Conservation (phyloP, 2,113 vertebrate genomes). For the Sarotherodon lohbergeri region DNA sequence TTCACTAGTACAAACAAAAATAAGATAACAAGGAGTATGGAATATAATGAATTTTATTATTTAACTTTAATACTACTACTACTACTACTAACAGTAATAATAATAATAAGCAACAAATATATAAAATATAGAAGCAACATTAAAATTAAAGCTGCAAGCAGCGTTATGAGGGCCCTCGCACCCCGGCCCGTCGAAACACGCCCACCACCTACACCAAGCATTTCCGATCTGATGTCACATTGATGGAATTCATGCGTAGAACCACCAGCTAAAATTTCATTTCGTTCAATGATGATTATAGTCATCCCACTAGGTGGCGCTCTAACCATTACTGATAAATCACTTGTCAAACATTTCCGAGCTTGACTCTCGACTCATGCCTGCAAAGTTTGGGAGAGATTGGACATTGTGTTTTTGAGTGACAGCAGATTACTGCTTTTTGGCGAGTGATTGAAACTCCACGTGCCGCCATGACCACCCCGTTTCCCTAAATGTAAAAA, state of each 20-base stretch:
- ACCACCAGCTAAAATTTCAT: not conserved
- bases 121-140: not conserved
- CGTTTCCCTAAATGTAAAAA: too few relatives aligned
- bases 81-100: not conserved
- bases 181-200: too few relatives aligned
- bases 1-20: not conserved
- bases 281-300: not conserved
- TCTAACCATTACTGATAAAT: not conserved
- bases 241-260: not conserved
- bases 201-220: too few relatives aligned
- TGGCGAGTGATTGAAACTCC: too few relatives aligned
- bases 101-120: not conserved
- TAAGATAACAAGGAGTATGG: not conserved
- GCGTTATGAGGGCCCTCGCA: too few relatives aligned
- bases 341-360: not conserved
- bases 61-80: not conserved
- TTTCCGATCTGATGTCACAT: too few relatives aligned
- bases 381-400: not conserved
- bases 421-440: not conserved
- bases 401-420: not conserved
- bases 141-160: not conserved
- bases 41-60: not conserved
- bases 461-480: too few relatives aligned
- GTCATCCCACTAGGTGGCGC: not conserved
- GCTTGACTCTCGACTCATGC: not conserved